A percentile compares a stretch with the other conserved stretches of the same genome.
Conservation (phyloP, 1,140 invertebrate species). For the Drosophila truncata region DNA sequence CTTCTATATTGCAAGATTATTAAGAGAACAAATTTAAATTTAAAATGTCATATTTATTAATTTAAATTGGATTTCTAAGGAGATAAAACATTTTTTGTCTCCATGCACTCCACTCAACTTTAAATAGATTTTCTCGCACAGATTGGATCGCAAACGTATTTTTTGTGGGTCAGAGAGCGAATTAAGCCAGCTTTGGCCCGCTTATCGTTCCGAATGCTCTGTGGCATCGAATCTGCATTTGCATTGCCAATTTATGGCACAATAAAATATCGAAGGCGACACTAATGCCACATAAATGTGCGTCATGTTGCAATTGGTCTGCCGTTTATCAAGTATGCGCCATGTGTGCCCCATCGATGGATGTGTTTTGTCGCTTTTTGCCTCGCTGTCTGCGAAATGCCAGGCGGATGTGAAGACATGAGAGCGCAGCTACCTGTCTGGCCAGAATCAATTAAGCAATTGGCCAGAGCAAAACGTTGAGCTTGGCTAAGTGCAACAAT, state of each 20-base stretch:
- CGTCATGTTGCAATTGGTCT: slow-evolving; percentile 66
- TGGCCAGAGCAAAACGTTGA: slow-evolving; percentile 36
- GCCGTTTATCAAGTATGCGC: slow-evolving; percentile 66
- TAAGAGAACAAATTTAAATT: not conserved
- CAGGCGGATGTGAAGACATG: slow-evolving; percentile 70
- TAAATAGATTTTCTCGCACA: slow-evolving; percentile 42
- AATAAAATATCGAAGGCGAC: slow-evolving; percentile 65
- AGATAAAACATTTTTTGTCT: not conserved
- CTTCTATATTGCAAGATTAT: too few species aligned
- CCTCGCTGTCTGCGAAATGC: slow-evolving; percentile 34
- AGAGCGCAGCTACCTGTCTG: slow-evolving; percentile 43
- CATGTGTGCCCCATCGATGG: slow-evolving; percentile 62
- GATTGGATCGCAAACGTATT: slow-evolving; percentile 45
- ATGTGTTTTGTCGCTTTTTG: slow-evolving; percentile 29
- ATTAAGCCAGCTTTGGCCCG: slow-evolving; percentile 56
- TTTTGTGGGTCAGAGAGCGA: slow-evolving; percentile 61
- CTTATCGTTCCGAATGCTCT: slow-evolving; percentile 43
- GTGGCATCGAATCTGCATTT: slow-evolving; percentile 45
- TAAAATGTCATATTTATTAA: not conserved
- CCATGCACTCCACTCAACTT: slow-evolving; percentile 12
- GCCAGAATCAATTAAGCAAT: slow-evolving; percentile 67
- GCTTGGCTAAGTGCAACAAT: slow-evolving; percentile 56
- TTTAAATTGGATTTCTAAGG: too few species aligned
- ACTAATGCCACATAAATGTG: slow-evolving; percentile 74
- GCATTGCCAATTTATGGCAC: slow-evolving; percentile 64